Base-by-base conservation (phyloP, 64 coral and sea anemone genomes). In the Stichodactyla mertensii region DNA sequence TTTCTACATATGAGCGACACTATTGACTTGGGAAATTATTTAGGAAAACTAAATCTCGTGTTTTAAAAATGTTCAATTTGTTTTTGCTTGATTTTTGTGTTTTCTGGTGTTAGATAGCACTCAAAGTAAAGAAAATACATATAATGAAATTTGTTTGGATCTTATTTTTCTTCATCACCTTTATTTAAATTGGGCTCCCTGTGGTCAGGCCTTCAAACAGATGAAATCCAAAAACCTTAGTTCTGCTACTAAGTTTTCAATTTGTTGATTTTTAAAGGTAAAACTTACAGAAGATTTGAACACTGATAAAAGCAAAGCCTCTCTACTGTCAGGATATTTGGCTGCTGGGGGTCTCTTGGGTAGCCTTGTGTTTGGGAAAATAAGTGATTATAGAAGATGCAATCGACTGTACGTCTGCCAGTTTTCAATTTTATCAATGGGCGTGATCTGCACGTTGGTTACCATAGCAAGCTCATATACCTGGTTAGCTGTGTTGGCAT, bases 361-460 rank as follows among this genome's bases (percentile, higher is more conserved):
- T 4, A 71, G 81, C 10, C 24, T 89, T 4, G 0, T 28, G 10
- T 89, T 84, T 83, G 88, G 88, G 16, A 10, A 51, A 36, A 51
- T 64, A 55, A 83, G 88, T 10, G 88, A 89, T 83, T 58, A 52
- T 59, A 71, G 71, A 26, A 10, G 52, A 15, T 89, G 64, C 19
- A 89, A 89, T 23, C 88, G 88, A 51, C 15, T 89, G 10, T 74
- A 83, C 12, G 52, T 84, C 6, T 89, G 88, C 22, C 88, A 89
- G 26, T 64, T 89, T 4, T 71, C 64, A 13, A 64, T 89, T 13
- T 52, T 89, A 11, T 77, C 62, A 10, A 89, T 89, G n/a, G 80
- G 79, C 19, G 54, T 89, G 10, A 28, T 55, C 1, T 77, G 79
- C 20, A 56, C 80, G 4, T 66, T 89, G 64, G 53, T 84, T 9